Evolutionary conservation across 2,888 invertebrate genomes (phyloP).

Genomic region (Drosophila falleni): DNA sequence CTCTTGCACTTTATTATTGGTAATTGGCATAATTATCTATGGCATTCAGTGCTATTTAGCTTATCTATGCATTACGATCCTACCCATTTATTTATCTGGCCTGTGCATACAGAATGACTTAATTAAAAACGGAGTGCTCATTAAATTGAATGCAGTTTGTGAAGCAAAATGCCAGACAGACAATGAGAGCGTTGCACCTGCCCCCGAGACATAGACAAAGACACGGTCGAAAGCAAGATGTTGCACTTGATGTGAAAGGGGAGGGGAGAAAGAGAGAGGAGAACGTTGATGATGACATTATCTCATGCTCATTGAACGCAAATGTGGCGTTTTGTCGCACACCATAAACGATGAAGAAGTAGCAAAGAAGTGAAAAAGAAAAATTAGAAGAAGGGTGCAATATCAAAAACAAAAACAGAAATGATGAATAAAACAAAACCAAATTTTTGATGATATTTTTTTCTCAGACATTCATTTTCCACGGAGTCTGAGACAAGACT

Average conservation of each 20-base stretch:
- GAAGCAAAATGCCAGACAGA: slow-evolving; percentile 61
- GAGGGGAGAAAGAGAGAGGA: slow-evolving; percentile 21
- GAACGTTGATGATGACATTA: slow-evolving; percentile 76
- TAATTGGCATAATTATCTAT: slow-evolving; percentile 31
- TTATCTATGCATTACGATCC: slow-evolving; percentile 26
- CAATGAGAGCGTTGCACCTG: slow-evolving; percentile 42
- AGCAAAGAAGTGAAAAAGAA: slow-evolving; percentile 16
- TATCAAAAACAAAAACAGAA: slow-evolving; percentile 11
- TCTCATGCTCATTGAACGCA: slow-evolving; percentile 79
- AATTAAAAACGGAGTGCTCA: slow-evolving; percentile 71
- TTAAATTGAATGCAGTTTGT: slow-evolving; percentile 66
- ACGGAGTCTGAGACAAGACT: slow-evolving; percentile 1
- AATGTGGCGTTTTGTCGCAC: slow-evolving; percentile 76
- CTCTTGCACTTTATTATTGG: slow-evolving; percentile 10
- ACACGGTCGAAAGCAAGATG: slow-evolving; percentile 51
- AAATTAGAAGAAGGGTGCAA: neutral
- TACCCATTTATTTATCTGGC: slow-evolving; percentile 29
- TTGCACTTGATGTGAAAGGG: slow-evolving; percentile 25
- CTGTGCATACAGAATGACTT: slow-evolving; percentile 51
- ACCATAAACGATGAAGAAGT: slow-evolving; percentile 52
- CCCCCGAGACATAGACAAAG: slow-evolving; percentile 45
- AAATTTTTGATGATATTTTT: slow-evolving; percentile 28
- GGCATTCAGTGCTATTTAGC: slow-evolving; percentile 9
- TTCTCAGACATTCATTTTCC: slow-evolving; percentile 30
- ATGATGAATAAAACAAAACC: slow-evolving; percentile 15